Evolutionary conservation across 2,113 vertebrate genomes (phyloP).

Genomic region (Colossoma macropomum): DNA sequence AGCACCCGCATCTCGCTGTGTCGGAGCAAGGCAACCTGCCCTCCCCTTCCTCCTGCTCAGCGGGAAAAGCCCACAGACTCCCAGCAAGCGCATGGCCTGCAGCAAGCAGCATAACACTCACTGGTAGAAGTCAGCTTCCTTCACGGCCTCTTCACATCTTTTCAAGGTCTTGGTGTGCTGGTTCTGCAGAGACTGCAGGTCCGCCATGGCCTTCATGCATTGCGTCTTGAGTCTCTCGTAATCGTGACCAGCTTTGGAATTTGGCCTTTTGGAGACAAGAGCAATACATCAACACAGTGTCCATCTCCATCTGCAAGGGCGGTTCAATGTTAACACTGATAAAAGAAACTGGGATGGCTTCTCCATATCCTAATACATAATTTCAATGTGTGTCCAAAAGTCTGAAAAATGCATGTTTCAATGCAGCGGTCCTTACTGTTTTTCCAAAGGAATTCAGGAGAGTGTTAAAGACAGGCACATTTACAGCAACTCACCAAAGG

Average conservation of each 20-base stretch:
- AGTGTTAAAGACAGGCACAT: too few species aligned
- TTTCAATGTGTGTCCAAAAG: not conserved
- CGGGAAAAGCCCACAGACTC: not conserved
- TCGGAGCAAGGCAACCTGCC: not conserved
- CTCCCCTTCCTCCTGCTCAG: not conserved
- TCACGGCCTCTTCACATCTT: constrained; percentile 95
- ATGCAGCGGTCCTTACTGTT: too few species aligned
- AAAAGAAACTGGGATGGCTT: not conserved
- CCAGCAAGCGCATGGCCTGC: not conserved
- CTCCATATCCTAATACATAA: not conserved
- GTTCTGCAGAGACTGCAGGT: constrained; percentile 93
- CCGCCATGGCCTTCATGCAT: constrained; percentile 96
- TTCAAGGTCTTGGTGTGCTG: constrained; percentile 96
- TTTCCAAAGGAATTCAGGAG: too few species aligned
- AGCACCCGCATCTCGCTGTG: constrained; percentile 7
- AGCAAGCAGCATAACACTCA: constrained; percentile 73
- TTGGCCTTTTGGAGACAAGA: constrained; percentile 80
- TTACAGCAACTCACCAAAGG: too few species aligned
- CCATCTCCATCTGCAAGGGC: constrained; percentile 34
- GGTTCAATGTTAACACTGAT: constrained; percentile 21
- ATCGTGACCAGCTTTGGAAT: constrained; percentile 92
- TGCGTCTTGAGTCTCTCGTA: constrained; percentile 95
- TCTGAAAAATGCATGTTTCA: too few species aligned
- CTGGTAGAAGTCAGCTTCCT: constrained; percentile 98
- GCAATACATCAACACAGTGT: constrained; percentile 48